Conservation (phyloP, 2,113 vertebrate species). For the Daboia siamensis region DNA sequence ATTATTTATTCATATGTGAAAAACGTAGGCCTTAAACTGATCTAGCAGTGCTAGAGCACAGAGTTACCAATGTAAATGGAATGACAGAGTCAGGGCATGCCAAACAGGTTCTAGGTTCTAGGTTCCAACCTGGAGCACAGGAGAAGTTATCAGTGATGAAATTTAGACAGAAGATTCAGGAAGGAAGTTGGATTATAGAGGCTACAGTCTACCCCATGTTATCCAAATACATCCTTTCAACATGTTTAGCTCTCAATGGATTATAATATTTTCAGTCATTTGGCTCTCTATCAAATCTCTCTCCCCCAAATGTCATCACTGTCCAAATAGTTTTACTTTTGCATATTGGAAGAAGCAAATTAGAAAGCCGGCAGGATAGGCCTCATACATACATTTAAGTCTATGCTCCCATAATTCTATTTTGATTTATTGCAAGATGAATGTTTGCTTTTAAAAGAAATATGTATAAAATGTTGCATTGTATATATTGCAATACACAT, state of each 20-base stretch:
- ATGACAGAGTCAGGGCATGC: slow-evolving; percentile 49
- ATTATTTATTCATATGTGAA: slow-evolving; percentile 87
- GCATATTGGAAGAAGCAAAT: background rate
- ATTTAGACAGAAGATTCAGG: slow-evolving; percentile 28
- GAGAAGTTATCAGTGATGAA: slow-evolving; percentile 54
- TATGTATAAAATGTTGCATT: no score
- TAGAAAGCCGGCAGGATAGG: background rate
- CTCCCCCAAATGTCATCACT: background rate
- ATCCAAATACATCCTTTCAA: background rate
- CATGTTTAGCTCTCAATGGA: background rate
- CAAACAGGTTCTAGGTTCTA: slow-evolving; percentile 58
- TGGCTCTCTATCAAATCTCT: background rate
- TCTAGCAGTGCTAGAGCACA: slow-evolving; percentile 42
- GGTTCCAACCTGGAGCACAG: slow-evolving; percentile 36
- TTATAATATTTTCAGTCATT: background rate
- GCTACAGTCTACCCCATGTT: slow-evolving; percentile 21
- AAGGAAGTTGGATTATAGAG: slow-evolving; percentile 2
- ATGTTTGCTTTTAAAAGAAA: background rate
- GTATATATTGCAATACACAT: background rate
- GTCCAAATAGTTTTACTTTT: background rate
- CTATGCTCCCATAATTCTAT: background rate
- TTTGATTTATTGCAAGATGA: background rate
- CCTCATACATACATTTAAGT: background rate
- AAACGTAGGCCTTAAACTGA: slow-evolving; percentile 67
- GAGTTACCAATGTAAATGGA: slow-evolving; percentile 63